Conservation (phyloP, 2,888 invertebrate species). For the Entomobrya proxima region DNA sequence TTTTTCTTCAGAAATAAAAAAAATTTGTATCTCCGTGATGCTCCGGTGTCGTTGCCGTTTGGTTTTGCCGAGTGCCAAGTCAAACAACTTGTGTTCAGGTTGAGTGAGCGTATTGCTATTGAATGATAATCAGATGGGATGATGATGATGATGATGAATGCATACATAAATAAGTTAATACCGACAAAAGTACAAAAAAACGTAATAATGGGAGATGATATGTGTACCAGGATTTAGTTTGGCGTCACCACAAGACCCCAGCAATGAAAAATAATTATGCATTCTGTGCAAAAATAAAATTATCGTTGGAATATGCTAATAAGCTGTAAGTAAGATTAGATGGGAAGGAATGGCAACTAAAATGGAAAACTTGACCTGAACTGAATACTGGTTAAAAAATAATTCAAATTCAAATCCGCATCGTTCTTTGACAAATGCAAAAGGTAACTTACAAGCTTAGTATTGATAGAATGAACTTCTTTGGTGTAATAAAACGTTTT, state of each 20-base stretch:
- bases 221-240: neutral
- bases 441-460: no score
- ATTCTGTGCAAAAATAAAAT: constrained; percentile 11
- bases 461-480: no score
- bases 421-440: no score
- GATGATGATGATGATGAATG: constrained; percentile 16
- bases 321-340: neutral
- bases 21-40: neutral
- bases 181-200: constrained; percentile 27
- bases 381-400: neutral
- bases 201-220: neutral
- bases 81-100: neutral
- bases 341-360: no score
- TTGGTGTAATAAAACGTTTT: no score
- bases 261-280: neutral
- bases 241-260: no score
- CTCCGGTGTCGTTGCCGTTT: neutral
- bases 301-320: constrained; percentile 13
- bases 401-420: no score
- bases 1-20: no score
- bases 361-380: no score
- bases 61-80: neutral
- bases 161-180: constrained; percentile 1
- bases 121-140: no score
- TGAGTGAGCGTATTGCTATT: constrained; percentile 23